Base-by-base conservation (phyloP, 2,797 vertebrate genomes). In the Buphagus erythrorhynchus region DNA sequence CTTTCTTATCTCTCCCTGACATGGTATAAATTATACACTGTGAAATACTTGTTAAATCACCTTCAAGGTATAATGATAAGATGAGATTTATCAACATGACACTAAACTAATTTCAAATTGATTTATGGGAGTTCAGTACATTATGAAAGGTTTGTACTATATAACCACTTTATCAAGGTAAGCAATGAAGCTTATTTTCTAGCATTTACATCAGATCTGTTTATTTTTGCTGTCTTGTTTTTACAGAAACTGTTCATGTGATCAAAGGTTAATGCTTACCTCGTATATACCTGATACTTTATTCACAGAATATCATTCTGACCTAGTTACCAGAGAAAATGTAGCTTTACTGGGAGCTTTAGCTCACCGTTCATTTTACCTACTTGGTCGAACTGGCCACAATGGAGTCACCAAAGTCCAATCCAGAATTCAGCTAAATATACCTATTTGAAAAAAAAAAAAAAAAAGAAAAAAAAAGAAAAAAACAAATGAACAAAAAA, bases 61-160 rank as follows among this genome's bases (percentile, higher is more conserved):
- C 72, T 88, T 93, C 68, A 81, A 88, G 65, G 51, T 95, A 63
- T 82, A 95, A 80, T 3, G 18, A 38, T 91, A 82, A 79, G 69
- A 88, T 58, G 42, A 94, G 43, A 88, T 88, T 91, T 91, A 95
- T 91, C 94, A 95, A 48, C 28, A 62, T 83, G 87, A 90, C 69
- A 71, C 45, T 69, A 95, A 95, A 91, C 75, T 94, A 93, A 95
- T 95, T 95, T 83, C 45, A 86, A 81, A 81, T 84, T 94, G 87
- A 97, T 90, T 91, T 93, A 91, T 83, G 51, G 36, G 28, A 91
- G 8, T 63, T 95, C 38, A 78, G 35, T 77, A 45, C 31, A 59
- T 82, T 87, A 74, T 58, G 46, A 88, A 94, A 81, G 46, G 38
- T 84, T 96, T 88, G 36, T 66, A 72, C 35, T 62, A 20, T 55